Evolutionary conservation across 2,113 vertebrate genomes (phyloP).

Genomic region (Actenoides lindsayi): DNA sequence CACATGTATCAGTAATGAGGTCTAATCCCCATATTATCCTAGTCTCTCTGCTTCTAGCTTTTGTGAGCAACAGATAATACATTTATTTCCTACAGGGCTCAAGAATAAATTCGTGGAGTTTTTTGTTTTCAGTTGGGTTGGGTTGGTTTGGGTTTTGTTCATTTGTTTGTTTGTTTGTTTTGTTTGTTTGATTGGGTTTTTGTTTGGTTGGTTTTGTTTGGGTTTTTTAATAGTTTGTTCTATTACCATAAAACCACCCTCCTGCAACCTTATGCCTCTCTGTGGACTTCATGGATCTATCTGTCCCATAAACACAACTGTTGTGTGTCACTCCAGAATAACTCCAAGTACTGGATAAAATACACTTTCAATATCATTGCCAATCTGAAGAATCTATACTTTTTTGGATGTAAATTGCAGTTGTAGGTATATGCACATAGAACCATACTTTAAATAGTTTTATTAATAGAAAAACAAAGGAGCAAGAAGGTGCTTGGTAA

Average conservation of each 20-base stretch:
- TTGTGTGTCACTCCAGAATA: neutral
- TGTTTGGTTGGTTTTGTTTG: neutral
- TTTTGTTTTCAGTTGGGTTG: neutral
- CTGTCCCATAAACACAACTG: neutral
- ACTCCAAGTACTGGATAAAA: neutral
- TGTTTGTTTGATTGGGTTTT: neutral
- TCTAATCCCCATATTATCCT: neutral
- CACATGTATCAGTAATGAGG: neutral
- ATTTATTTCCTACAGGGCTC: neutral
- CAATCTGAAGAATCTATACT: neutral
- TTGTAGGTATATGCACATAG: neutral
- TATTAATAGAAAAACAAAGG: neutral
- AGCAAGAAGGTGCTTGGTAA: neutral
- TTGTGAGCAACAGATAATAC: neutral
- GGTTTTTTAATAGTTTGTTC: neutral
- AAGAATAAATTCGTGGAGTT: neutral
- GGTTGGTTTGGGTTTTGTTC: fast-evolving
- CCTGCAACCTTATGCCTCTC: neutral
- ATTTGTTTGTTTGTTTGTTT: no score
- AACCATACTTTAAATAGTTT: neutral
- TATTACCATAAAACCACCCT: neutral
- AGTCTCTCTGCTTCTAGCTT: neutral
- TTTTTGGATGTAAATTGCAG: neutral
- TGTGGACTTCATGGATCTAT: neutral
- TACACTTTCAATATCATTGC: neutral